phyloP scores from a whole-genome alignment of 35 echinoderm and acorn worm species.

The Strongylocentrotus purpuratus region DNA sequence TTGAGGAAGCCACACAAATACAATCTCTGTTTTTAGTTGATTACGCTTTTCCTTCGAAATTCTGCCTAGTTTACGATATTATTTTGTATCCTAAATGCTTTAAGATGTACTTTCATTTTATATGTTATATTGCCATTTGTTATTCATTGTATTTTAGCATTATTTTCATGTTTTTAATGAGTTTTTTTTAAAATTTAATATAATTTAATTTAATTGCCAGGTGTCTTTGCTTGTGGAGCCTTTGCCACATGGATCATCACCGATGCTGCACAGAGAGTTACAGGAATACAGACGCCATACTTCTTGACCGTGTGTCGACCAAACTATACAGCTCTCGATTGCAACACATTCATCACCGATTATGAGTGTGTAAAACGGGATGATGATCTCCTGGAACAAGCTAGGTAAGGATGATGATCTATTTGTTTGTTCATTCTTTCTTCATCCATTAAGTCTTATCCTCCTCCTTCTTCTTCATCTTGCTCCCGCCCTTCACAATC shows the following conservation, averaged over 20 bases:
- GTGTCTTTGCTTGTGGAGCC: constrained; percentile 57
- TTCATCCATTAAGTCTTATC: too few species aligned
- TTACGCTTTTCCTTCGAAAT: too few species aligned
- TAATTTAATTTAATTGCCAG: background rate
- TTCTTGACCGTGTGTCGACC: constrained; percentile 67
- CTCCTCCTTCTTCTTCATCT: background rate
- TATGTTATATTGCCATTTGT: too few species aligned
- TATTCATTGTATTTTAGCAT: too few species aligned
- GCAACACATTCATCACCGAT: constrained; percentile 50
- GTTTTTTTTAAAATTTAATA: too few species aligned
- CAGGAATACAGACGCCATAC: constrained; percentile 60
- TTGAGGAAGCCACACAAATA: too few species aligned
- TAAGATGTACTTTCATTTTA: too few species aligned
- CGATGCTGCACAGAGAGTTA: constrained; percentile 56
- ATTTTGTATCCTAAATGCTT: too few species aligned
- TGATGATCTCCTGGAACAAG: constrained; percentile 55
- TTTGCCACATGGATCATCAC: constrained; percentile 74
- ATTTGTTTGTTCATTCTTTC: background rate
- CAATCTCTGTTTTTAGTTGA: too few species aligned
- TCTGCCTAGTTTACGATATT: too few species aligned
- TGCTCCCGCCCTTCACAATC: background rate
- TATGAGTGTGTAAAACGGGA: constrained; percentile 35
- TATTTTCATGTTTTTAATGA: too few species aligned
- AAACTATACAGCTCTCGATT: constrained; percentile 36
- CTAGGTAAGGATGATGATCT: constrained; percentile 15